Percentiles rank a stretch among this genome's conserved stretches.
These are phyloP conservation scores for Hydropsyche tenuis DNA, from an alignment of 1,140 invertebrate species.

Conservation along the genomic window DNA sequence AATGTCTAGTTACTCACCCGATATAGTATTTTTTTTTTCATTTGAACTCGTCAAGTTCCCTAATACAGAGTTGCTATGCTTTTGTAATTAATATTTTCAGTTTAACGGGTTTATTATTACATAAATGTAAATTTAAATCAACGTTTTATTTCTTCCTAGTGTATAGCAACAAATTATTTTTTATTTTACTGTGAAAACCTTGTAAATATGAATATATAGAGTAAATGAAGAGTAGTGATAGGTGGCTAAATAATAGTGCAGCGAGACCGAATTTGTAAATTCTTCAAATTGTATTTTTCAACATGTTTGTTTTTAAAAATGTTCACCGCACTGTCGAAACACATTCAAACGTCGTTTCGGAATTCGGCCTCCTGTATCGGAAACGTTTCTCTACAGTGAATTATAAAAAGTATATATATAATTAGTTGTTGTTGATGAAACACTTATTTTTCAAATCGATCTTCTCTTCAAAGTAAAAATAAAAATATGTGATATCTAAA, in stretches of 20 bases:
- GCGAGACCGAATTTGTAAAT: constrained; percentile 12
- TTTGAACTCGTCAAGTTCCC: no score
- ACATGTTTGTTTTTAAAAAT: no score
- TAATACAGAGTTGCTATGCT: no score
- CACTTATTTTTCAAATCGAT: constrained; percentile 9
- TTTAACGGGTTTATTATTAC: not conserved
- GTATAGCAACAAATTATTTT: not conserved
- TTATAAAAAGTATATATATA: no score
- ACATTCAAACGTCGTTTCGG: no score
- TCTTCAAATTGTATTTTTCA: no score
- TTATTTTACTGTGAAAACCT: not conserved
- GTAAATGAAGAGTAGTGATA: constrained; percentile 8
- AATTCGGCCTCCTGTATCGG: constrained; percentile 7
- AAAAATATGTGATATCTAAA: no score
- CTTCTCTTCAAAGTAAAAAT: not conserved
- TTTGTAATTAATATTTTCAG: not conserved
- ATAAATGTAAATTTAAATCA: not conserved
- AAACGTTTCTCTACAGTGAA: not conserved
- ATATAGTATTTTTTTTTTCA: no score
- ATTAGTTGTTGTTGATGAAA: not conserved
- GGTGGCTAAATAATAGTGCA: not conserved
- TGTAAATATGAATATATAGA: constrained; percentile 13
- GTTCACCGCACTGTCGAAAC: no score
- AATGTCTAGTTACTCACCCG: no score
- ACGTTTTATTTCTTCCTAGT: not conserved